Base-by-base conservation (phyloP, 92 coral and sea anemone species). In the Pocillopora meandrina region DNA sequence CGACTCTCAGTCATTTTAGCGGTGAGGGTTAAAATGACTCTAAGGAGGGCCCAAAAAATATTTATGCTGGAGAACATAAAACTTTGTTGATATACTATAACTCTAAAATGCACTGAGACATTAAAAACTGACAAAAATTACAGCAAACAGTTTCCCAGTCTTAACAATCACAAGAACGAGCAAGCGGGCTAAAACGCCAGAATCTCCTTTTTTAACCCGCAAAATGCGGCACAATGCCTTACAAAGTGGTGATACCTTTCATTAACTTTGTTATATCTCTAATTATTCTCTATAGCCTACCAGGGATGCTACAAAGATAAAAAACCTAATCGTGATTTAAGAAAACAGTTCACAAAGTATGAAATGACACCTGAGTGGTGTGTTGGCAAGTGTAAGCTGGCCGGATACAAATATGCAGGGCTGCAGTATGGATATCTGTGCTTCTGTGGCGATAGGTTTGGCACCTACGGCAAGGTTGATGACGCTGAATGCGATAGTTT, bases 331-430 rank as follows among this genome's bases (percentile, higher is more conserved):
- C 98, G 99, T 47, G 99, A 96, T 65, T 94, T 96, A 59, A 86
- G 92, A 36, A 92, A 89, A 81, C 90, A 93, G 71, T 96, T 90
- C 80, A 90, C 96, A 80, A 96, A 96, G 89, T 96, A 88, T 34
- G 93, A 92, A 62, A 96, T 96, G 99, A 96, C 99, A 0, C 99
- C 99, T 1, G 99, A 96, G 75, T 96, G 99, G 99, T 96, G 99
- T 64, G 94, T 94, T 0, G 96, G 94, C 20, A 91, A 94, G 16
- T 96, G 99, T 66, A 96, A 96, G 65, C 84, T 92, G 17, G 98
- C 91, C n/a, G 98, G 98, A 7, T 96, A 76, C 90, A 89, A 83
- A 83, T 96, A 89, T 72, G 98, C 99, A 68, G 99, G 99, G 55
- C 88, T 96, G 1, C 98, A 96, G 88, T 96, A 96, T 86, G 97